Evolutionary conservation across 2,888 invertebrate species (phyloP), one percentile per base, ranked within the genome.

Genomic region (Spisula subtruncata): DNA sequence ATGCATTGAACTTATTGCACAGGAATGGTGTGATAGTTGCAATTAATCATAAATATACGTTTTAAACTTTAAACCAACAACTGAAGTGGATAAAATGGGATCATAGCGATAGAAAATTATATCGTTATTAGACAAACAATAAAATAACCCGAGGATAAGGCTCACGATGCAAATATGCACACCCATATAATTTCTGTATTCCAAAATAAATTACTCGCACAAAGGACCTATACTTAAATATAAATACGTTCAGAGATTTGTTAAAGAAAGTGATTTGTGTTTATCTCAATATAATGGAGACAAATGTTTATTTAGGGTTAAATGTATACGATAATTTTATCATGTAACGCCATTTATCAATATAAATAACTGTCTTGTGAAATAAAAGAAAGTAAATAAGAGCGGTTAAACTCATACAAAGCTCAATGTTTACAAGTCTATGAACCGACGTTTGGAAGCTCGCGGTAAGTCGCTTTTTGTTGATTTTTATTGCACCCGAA

Each of bases 281-380:
- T 75, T 75, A 75, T 75, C 75, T 75, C 75, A 18, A 32, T 75
- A 32, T 75, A 75, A 75, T 75, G 32, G 35, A 75, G 75, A 75
- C 35, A 75, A 75, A 75, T 75, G 75, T 75, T 75, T 75, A 75
- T 75, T 75, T 16, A 35, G 75, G 75, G 14, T 75, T 75, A 75
- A 32, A 75, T 75, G 14, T 75, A 75, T 18, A 12, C 32, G 75
- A 75, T 75, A 75, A 32, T 32, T 14, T 75, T 75, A 32, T 75
- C 75, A 32, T 32, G 75, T 75, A 18, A 75, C 75, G 16, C 29
- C 18, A 32, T 75, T 32, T 35, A 75, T 35, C 35, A 25, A 75
- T 32, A 75, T 75, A 18, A 75, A 75, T 75, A 75, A 75, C 32
- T 71, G 71, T 32, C 71, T n/a, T 12, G 14, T 71, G 71, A 16